Evolutionary conservation across 2,888 invertebrate species (phyloP).

Genomic region (Drosophila paranaensis): DNA sequence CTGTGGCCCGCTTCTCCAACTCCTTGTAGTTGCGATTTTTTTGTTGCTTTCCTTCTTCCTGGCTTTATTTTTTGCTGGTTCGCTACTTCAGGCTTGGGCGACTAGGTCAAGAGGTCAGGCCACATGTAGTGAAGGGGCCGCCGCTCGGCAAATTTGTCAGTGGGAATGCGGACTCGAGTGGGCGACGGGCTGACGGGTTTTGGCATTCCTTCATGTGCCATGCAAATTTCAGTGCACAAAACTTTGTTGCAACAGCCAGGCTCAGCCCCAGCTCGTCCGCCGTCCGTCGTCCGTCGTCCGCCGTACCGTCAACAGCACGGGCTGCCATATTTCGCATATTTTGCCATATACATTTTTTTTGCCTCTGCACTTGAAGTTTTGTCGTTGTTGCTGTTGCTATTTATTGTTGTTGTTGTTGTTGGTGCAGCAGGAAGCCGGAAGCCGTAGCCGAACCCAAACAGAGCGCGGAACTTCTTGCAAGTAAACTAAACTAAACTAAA

Average conservation of each 20-base stretch:
- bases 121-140: constrained; percentile 38
- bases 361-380: constrained; percentile 55
- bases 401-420: constrained; percentile 29
- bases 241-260: constrained; percentile 37
- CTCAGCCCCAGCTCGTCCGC: neutral
- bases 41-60: neutral
- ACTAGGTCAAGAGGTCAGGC: constrained; percentile 75
- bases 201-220: constrained; percentile 53
- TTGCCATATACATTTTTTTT: constrained; percentile 31
- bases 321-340: constrained; percentile 54
- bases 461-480: constrained; percentile 55
- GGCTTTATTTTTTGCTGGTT: neutral
- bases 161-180: constrained; percentile 41
- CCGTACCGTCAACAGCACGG: neutral
- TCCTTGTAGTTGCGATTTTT: constrained; percentile 2
- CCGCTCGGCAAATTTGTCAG: constrained; percentile 52
- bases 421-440: constrained; percentile 54
- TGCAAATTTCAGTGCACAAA: constrained; percentile 51
- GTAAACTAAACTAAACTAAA: constrained; percentile 40
- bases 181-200: neutral
- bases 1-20: neutral
- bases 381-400: constrained; percentile 17
- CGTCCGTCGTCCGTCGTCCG: neutral
- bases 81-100: constrained; percentile 18
- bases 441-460: constrained; percentile 65